These are phyloP conservation scores for Eupithecia insigniata DNA, from an alignment of 2,888 invertebrate species.

Conservation along the genomic window DNA sequence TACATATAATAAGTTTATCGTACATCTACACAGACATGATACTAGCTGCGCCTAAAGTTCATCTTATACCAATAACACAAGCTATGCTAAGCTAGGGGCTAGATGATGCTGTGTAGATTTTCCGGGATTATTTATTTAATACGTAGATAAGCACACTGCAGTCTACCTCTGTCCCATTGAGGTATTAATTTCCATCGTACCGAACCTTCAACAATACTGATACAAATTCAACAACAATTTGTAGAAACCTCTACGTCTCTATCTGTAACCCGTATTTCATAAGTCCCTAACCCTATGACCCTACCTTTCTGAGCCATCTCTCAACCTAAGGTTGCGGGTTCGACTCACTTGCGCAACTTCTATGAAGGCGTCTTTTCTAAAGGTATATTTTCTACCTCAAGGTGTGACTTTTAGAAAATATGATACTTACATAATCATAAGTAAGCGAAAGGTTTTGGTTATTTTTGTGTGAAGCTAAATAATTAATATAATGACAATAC, in stretches of 20 bases:
- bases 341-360: not conserved
- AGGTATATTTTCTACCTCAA: not conserved
- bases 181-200: too few relatives aligned
- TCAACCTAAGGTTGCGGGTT: not conserved
- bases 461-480: not conserved
- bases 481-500: too few relatives aligned
- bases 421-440: not conserved
- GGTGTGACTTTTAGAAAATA: conserved; percentile 3
- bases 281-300: not conserved
- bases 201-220: not conserved
- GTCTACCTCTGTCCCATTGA: too few relatives aligned
- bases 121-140: too few relatives aligned
- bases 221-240: not conserved
- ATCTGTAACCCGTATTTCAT: not conserved
- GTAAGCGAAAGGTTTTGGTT: not conserved
- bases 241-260: not conserved
- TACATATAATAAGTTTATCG: too few relatives aligned
- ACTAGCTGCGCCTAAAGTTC: too few relatives aligned
- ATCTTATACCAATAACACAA: too few relatives aligned
- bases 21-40: too few relatives aligned
- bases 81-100: too few relatives aligned
- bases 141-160: too few relatives aligned
- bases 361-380: not conserved
- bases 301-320: not conserved
- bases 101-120: too few relatives aligned